Percentiles rank a stretch among this genome's conserved stretches.
Evolutionary conservation across 2,113 vertebrate genomes (phyloP).

Genomic region (Epinephelus cyanopodus): DNA sequence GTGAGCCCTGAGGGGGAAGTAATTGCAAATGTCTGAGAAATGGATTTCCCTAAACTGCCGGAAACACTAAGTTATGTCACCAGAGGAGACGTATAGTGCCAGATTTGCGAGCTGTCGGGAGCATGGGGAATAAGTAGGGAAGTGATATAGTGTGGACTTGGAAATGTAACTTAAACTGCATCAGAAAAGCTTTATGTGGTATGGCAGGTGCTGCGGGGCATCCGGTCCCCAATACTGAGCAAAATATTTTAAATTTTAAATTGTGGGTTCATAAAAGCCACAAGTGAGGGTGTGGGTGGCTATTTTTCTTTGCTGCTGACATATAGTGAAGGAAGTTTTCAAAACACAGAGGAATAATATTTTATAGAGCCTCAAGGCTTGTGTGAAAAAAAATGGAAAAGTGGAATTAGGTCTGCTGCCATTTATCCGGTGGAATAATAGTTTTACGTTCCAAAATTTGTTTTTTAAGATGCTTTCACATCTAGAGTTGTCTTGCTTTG

Average conservation of each 20-base stretch:
- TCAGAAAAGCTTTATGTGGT: slow-evolving; percentile 32
- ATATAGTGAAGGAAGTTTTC: slow-evolving; percentile 26
- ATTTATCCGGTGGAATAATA: neutral
- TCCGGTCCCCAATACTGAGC: slow-evolving; percentile 6
- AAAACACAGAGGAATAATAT: slow-evolving; percentile 1
- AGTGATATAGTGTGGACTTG: slow-evolving; percentile 21
- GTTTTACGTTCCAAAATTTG: neutral
- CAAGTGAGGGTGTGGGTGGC: slow-evolving; percentile 25
- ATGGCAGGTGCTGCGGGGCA: slow-evolving; percentile 52
- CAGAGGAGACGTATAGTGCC: slow-evolving; percentile 20
- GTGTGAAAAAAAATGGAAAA: neutral
- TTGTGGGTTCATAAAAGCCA: slow-evolving; percentile 48
- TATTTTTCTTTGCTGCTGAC: slow-evolving; percentile 36
- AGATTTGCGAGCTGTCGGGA: slow-evolving; percentile 41
- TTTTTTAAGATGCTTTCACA: neutral
- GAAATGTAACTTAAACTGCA: slow-evolving; percentile 33
- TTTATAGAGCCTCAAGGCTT: slow-evolving; percentile 2
- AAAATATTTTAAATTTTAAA: slow-evolving; percentile 62
- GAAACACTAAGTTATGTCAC: slow-evolving; percentile 39
- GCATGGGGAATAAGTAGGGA: slow-evolving; percentile 29
- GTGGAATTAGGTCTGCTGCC: neutral
- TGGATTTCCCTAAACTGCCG: slow-evolving; percentile 46
- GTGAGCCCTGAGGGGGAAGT: slow-evolving; percentile 23
- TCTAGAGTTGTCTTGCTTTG: too few species aligned
- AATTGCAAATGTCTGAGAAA: slow-evolving; percentile 43